Evolutionary conservation across 2,888 invertebrate genomes (phyloP).

Genomic region (Oscheius sp.): DNA sequence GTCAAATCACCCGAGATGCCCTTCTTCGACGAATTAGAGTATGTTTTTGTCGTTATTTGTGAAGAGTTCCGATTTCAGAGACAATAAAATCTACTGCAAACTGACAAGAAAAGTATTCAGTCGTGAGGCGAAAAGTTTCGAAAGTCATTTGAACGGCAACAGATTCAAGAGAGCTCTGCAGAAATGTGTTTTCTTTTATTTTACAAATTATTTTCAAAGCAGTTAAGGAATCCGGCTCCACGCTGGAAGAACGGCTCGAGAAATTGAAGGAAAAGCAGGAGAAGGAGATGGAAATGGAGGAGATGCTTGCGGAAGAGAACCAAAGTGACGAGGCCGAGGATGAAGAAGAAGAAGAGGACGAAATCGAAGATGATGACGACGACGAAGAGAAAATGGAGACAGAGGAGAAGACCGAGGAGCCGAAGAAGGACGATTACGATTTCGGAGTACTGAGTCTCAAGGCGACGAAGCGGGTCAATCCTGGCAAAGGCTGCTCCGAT

Average conservation of each 20-base stretch:
- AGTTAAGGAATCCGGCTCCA: background rate
- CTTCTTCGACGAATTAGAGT: constrained; percentile 42
- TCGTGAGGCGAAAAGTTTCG: constrained; percentile 40
- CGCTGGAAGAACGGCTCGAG: background rate
- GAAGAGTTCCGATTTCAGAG: constrained; percentile 9
- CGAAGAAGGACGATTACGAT: constrained; percentile 6
- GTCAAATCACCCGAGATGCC: constrained; percentile 29
- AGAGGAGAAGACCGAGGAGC: background rate
- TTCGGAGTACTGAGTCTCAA: background rate
- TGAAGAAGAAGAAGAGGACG: constrained; percentile 17
- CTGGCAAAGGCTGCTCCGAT: background rate
- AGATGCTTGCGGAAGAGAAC: background rate
- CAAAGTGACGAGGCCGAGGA: constrained; percentile 1
- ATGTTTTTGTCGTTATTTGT: background rate
- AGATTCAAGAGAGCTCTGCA: constrained; percentile 37
- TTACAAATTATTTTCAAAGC: background rate
- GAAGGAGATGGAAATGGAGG: constrained; percentile 1
- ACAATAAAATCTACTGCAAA: constrained; percentile 41
- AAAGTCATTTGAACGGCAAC: constrained; percentile 41
- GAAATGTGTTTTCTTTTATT: constrained; percentile 24
- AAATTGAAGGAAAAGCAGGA: constrained; percentile 2
- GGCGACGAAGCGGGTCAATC: background rate
- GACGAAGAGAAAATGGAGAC: constrained; percentile 8
- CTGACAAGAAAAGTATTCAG: constrained; percentile 41
- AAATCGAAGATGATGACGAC: constrained; percentile 1